phyloP scores from a whole-genome alignment of 2,113 vertebrate species.

The Eira barbara region DNA sequence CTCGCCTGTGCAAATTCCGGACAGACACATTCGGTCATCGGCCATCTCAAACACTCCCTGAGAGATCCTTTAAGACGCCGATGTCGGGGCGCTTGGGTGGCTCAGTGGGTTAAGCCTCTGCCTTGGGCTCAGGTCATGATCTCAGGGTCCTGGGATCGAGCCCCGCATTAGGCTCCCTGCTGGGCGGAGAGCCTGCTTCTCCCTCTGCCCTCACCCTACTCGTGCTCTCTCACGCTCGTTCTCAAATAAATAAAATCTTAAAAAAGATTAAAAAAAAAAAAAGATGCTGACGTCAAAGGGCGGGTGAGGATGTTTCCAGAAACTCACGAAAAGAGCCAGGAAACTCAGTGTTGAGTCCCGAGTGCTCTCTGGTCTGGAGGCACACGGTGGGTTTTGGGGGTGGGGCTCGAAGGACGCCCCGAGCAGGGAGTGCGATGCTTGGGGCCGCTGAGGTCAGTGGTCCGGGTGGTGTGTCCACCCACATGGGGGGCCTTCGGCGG shows the following conservation, averaged over 20 bases:
- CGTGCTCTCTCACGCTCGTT: too few relatives aligned
- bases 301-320: background rate
- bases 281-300: background rate
- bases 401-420: rapidly evolving
- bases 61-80: background rate
- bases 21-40: rapidly evolving
- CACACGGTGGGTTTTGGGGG: background rate
- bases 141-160: too few relatives aligned
- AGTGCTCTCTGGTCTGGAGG: background rate
- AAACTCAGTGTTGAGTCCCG: background rate
- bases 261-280: too few relatives aligned
- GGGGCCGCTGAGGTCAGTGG: background rate
- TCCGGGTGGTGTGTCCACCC: background rate
- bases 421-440: background rate
- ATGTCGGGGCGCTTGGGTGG: too few relatives aligned
- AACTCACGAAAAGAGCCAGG: background rate
- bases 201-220: too few relatives aligned
- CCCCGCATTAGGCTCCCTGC: too few relatives aligned
- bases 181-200: too few relatives aligned
- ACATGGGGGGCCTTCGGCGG: rapidly evolving
- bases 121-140: too few relatives aligned
- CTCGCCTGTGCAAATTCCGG: rapidly evolving
- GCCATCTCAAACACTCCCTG: background rate
- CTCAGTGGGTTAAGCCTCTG: too few relatives aligned
- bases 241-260: too few relatives aligned